Evolutionary conservation across 1,140 invertebrate genomes (phyloP).

Genomic region (Maniola jurtina): DNA sequence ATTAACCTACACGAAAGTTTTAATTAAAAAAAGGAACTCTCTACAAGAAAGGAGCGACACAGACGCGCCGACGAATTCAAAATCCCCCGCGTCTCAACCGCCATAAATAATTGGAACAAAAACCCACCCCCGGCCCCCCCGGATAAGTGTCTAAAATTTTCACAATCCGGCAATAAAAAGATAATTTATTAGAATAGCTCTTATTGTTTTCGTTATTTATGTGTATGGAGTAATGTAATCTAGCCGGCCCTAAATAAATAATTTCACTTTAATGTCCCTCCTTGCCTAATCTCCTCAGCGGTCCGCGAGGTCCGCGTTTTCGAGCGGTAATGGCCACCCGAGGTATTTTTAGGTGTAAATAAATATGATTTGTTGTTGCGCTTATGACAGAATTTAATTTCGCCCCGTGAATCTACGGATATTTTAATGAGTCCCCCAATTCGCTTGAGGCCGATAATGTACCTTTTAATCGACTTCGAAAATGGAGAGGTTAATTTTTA

Average conservation of each 20-base stretch:
- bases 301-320: conserved; percentile 58
- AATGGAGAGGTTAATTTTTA: neutral
- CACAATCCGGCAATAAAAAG: conserved; percentile 79
- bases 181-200: conserved; percentile 78
- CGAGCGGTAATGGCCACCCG: conserved; percentile 68
- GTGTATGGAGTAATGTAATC: conserved; percentile 78
- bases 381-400: conserved; percentile 76
- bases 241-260: conserved; percentile 77
- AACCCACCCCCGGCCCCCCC: conserved; percentile 52
- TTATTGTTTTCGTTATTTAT: conserved; percentile 79
- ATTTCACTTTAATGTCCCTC: conserved; percentile 76
- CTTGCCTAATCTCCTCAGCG: conserved; percentile 75
- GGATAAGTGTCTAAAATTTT: conserved; percentile 79
- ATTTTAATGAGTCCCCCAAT: conserved; percentile 67
- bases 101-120: conserved; percentile 77
- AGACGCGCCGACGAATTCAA: conserved; percentile 66
- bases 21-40: conserved; percentile 66
- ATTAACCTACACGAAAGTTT: conserved; percentile 74
- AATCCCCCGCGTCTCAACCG: conserved; percentile 70
- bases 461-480: conserved; percentile 29
- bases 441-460: conserved; percentile 53
- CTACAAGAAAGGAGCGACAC: conserved; percentile 66
- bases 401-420: conserved; percentile 67
- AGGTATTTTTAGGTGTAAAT: conserved; percentile 77
- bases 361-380: conserved; percentile 77